Percentiles rank a stretch among this genome's conserved stretches.
phyloP scores from a whole-genome alignment of 2,797 vertebrate species.

The Pseudomugil gertrudae region DNA sequence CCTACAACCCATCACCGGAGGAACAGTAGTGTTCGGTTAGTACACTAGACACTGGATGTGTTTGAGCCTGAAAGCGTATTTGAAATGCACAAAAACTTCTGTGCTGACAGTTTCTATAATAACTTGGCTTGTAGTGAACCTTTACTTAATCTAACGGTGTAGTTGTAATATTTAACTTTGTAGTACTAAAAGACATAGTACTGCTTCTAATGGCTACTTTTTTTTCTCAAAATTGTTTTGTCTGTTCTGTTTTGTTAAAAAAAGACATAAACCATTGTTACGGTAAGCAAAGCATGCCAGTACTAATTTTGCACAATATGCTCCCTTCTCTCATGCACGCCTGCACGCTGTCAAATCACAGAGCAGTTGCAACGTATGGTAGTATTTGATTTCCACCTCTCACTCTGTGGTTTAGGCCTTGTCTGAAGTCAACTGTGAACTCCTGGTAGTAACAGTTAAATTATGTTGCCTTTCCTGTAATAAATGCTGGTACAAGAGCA shows the following conservation, averaged over 20 bases:
- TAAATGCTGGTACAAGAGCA: slow-evolving; percentile 42
- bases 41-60: slow-evolving; percentile 51
- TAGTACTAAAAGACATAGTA: slow-evolving; percentile 47
- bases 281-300: slow-evolving; percentile 78
- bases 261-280: slow-evolving; percentile 75
- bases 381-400: slow-evolving; percentile 75
- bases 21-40: slow-evolving; percentile 95
- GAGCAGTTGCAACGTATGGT: slow-evolving; percentile 78
- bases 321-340: slow-evolving; percentile 76
- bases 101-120: slow-evolving; percentile 32
- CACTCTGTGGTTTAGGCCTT: slow-evolving; percentile 75
- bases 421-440: slow-evolving; percentile 68
- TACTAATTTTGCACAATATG: slow-evolving; percentile 73
- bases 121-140: slow-evolving; percentile 5
- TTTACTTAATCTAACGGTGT: slow-evolving; percentile 24
- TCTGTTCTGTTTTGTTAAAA: slow-evolving; percentile 70
- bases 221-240: slow-evolving; percentile 74
- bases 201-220: slow-evolving; percentile 68
- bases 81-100: slow-evolving; percentile 19
- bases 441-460: slow-evolving; percentile 56
- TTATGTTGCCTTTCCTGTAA: slow-evolving; percentile 41
- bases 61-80: slow-evolving; percentile 30
- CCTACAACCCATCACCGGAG: slow-evolving; percentile 85
- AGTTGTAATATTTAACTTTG: slow-evolving; percentile 32
- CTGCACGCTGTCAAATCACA: slow-evolving; percentile 79